A percentile compares a stretch with the other conserved stretches of the same genome.
phyloP scores from a whole-genome alignment of 1,140 invertebrate genomes.

The Araneus ventricosus region DNA sequence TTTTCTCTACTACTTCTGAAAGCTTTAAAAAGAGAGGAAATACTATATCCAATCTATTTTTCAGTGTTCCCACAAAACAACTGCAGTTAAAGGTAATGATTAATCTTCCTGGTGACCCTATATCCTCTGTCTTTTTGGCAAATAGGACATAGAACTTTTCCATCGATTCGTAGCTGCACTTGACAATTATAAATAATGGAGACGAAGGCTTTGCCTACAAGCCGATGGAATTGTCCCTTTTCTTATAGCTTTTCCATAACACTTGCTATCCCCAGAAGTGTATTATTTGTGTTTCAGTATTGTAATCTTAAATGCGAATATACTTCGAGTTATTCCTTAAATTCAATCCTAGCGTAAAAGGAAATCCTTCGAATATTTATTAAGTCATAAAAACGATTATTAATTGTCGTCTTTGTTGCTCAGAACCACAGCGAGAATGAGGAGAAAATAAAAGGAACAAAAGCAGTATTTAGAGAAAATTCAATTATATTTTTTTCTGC shows the following conservation, averaged over 20 bases:
- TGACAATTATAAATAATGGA: conserved; percentile 63
- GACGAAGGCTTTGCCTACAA: conserved; percentile 18
- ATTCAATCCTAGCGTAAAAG: too few species aligned
- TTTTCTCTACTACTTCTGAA: not conserved
- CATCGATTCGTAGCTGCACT: conserved; percentile 27
- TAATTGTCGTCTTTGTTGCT: too few species aligned
- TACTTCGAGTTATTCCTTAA: too few species aligned
- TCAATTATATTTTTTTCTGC: too few species aligned
- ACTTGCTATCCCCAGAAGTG: not conserved
- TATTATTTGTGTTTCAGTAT: not conserved
- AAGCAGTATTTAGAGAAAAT: too few species aligned
- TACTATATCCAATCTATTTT: not conserved
- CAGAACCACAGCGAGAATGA: too few species aligned
- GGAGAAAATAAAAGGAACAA: too few species aligned
- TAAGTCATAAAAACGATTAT: too few species aligned
- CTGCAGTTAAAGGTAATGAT: conserved; percentile 50
- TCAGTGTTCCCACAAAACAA: not conserved
- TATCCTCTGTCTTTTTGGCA: not conserved
- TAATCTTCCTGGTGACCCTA: conserved; percentile 26
- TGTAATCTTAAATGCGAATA: too few species aligned
- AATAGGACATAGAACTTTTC: conserved; percentile 32
- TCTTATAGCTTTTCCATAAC: not conserved
- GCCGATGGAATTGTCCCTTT: not conserved
- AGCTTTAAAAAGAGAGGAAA: not conserved
- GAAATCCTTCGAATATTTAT: too few species aligned